Evolutionary conservation across 2,888 invertebrate genomes (phyloP), one percentile per base, ranked within the genome.

Genomic region (Harpalus rubripes): DNA sequence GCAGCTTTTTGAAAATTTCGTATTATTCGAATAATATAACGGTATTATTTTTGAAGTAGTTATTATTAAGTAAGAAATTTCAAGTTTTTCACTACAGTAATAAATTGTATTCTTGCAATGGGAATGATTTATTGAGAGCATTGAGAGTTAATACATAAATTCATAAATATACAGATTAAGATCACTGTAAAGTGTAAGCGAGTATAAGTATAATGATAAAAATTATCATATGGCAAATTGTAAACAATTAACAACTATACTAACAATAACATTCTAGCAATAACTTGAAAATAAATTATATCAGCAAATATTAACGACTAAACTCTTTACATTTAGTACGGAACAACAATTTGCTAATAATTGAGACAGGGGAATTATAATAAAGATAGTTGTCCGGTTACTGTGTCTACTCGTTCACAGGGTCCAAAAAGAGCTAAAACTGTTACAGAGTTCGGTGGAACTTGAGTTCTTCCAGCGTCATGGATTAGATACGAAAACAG

Each of bases 361-460:
- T 32, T 32, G 2, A 32, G 32, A 5, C 32, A 32, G 32, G 32
- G 6, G 32, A 32, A 32, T 86, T 85, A 86, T 52, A 87, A 76
- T 72, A 87, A 84, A 7, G 87, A 83, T 32, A 91, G 87, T 80
- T 90, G 89, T 44, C 91, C 91, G 18, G 92, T 91, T 22, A 91
- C 87, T 68, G 89, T 89, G 86, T 92, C 91, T 10, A 93, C 89
- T 58, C 91, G 89, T 84, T 90, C 90, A 87, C 91, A 91, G 58
- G 89, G 88, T 6, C 93, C 93, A 87, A 93, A 92, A 52, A 92
- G 88, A 39, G 92, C 91, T 87, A 93, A 88, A 41, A 92, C 92
- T 32, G 92, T 92, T n/a, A 91, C 89, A 58, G 92, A 91, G 87
- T 91, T 91, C 26, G 90, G 87, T 44, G 91, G 90, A 86, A 92